Evolutionary conservation across 2,113 vertebrate genomes (phyloP).

Genomic region (Semnornis frantzii): DNA sequence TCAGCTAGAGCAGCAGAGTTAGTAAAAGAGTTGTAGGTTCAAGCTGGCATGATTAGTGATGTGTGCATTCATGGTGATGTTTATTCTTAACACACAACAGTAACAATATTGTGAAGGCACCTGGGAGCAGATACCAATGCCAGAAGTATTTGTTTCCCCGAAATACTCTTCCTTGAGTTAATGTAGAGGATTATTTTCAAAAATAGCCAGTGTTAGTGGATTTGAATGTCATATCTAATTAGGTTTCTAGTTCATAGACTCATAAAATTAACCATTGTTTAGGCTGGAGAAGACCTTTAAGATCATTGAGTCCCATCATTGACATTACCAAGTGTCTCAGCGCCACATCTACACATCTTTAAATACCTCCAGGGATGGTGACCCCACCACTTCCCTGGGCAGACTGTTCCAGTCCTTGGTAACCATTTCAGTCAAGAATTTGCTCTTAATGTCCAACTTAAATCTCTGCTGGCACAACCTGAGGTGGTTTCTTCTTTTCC

Average conservation of each 20-base stretch:
- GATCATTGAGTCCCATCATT: too few species aligned
- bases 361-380: too few species aligned
- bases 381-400: too few species aligned
- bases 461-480: too few species aligned
- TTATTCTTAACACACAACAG: not conserved
- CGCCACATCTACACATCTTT: too few species aligned
- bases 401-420: too few species aligned
- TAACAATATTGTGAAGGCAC: not conserved
- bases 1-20: not conserved
- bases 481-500: too few species aligned
- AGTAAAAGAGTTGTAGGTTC: not conserved
- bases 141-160: not conserved
- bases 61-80: not conserved
- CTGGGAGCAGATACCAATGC: not conserved
- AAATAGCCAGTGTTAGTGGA: not conserved
- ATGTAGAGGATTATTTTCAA: not conserved
- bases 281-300: too few species aligned
- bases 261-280: too few species aligned
- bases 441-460: too few species aligned
- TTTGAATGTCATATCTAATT: not conserved
- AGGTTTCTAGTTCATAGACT: not conserved
- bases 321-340: too few species aligned
- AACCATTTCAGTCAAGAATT: too few species aligned
- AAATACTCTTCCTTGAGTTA: not conserved
- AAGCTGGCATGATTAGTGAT: not conserved